Conservation (phyloP, 2,113 vertebrate species). For the Dipodomys merriami region DNA sequence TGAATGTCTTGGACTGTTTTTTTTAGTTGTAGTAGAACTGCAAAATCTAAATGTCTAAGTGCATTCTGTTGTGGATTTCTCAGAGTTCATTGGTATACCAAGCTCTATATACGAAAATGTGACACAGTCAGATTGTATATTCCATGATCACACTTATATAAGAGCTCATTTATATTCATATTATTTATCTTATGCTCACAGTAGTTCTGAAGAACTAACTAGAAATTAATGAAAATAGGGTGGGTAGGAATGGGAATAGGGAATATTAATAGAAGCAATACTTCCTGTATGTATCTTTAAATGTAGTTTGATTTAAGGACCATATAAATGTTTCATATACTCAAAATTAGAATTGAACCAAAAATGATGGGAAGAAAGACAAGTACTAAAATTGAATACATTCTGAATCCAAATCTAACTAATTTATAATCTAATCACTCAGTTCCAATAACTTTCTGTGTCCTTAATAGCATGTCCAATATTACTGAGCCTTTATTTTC, state of each 20-base stretch:
- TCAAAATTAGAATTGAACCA: constrained; percentile 29
- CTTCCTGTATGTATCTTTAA: constrained; percentile 17
- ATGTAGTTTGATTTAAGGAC: neutral
- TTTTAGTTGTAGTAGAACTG: constrained; percentile 93
- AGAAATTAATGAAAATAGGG: constrained; percentile 34
- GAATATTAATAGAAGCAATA: neutral
- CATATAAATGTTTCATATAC: constrained; percentile 45
- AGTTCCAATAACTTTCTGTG: constrained; percentile 16
- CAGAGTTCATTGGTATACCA: constrained; percentile 88
- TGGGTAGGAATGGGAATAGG: neutral
- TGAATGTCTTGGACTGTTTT: constrained; percentile 55
- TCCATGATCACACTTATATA: neutral
- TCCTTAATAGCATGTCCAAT: neutral
- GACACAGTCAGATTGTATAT: neutral
- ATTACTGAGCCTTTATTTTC: neutral
- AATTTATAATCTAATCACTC: constrained; percentile 16
- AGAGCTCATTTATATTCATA: neutral
- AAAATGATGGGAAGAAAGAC: constrained; percentile 47
- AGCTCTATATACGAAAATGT: constrained; percentile 4
- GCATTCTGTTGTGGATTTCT: constrained; percentile 95
- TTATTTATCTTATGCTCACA: constrained; percentile 29
- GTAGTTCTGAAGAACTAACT: constrained; percentile 33
- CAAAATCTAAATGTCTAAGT: constrained; percentile 95
- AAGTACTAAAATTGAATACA: constrained; percentile 26
- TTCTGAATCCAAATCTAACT: constrained; percentile 31